Evolutionary conservation across 2,113 vertebrate genomes (phyloP), one percentile per base, ranked within the genome.

Genomic region (Lepus timidus): DNA sequence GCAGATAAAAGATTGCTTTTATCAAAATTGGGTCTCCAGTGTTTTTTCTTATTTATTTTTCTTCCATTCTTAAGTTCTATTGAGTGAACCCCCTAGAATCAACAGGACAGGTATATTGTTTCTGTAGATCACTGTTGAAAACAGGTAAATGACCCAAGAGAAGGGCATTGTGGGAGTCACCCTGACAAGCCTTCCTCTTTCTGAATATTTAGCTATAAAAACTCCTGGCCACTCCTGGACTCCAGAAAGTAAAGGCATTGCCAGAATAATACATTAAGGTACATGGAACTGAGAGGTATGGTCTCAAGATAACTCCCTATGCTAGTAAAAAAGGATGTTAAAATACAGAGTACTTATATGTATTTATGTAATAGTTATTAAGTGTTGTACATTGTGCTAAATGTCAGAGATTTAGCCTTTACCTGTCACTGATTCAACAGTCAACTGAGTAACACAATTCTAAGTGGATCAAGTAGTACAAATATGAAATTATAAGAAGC

Each of bases 51-150:
- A 67, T 19, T 62, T 87, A 51, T 78, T 83, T 97, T 88, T 10
- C 22, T 20, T 82, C 94, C 16, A 23, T 95, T 76, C 83, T 88
- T 76, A 98, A 95, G 52, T 95, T 93, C 4, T 20, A 44, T 2
- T 49, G 55, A 90, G 51, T 84, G 36, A 93, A 97, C 51, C 52
- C 78, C 74, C 44, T 70, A 49, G 31, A 95, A 94, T 79, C 52
- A 94, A 93, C 91, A 96, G 79, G 92, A 92, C 9, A 91, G 13
- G 55, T 29, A 91, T 20, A 19, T 23, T 64, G 33, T 83, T 67
- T 87, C 33, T 80, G 1, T 6, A 68, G 29, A 51, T 62, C 9
- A 55, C 3, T 55, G 79, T 4, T 9, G 17, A 67, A 22, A 76
- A 51, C 79, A 39, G 20, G 89, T n/a, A 89, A 71, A 31, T 5